Conservation (phyloP, 2,113 vertebrate genomes). For the Nothobranchius kuhntae region DNA sequence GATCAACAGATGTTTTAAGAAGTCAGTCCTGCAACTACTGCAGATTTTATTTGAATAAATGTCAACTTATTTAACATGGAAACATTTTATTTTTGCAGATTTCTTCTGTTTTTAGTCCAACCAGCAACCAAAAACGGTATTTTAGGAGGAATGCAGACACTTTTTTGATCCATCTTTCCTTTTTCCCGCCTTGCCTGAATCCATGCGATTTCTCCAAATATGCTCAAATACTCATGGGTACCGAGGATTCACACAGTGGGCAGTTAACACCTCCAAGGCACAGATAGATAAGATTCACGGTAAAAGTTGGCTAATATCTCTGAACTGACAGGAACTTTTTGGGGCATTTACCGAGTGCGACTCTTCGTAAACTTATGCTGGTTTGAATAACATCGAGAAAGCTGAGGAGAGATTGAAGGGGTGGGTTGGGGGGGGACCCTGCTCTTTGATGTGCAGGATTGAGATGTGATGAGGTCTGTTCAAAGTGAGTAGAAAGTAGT, state of each 20-base stretch:
- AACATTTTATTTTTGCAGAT: no score
- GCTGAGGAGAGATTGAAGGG: constrained; percentile 48
- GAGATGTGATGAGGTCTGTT: constrained; percentile 81
- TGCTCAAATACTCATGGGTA: constrained; percentile 34
- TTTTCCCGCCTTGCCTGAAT: background rate
- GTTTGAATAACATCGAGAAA: constrained; percentile 75
- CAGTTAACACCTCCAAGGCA: constrained; percentile 52
- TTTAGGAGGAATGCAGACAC: constrained; percentile 9
- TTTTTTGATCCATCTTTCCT: constrained; percentile 9
- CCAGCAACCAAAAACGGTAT: constrained; percentile 17
- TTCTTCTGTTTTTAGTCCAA: no score
- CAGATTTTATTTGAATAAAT: no score
- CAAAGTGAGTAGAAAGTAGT: constrained; percentile 76
- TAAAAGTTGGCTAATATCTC: constrained; percentile 65
- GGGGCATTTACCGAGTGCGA: constrained; percentile 69
- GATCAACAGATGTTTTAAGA: no score
- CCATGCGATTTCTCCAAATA: constrained; percentile 42
- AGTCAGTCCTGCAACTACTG: no score
- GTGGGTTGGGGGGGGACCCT: constrained; percentile 17
- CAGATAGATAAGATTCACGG: constrained; percentile 62
- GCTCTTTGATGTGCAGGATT: constrained; percentile 80
- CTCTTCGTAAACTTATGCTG: constrained; percentile 70
- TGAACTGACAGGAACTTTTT: constrained; percentile 66
- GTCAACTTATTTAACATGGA: no score
- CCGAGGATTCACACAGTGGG: constrained; percentile 41